These are phyloP conservation scores for Cheiracanthium punctorium DNA, from an alignment of 2,888 invertebrate species.

Conservation along the genomic window DNA sequence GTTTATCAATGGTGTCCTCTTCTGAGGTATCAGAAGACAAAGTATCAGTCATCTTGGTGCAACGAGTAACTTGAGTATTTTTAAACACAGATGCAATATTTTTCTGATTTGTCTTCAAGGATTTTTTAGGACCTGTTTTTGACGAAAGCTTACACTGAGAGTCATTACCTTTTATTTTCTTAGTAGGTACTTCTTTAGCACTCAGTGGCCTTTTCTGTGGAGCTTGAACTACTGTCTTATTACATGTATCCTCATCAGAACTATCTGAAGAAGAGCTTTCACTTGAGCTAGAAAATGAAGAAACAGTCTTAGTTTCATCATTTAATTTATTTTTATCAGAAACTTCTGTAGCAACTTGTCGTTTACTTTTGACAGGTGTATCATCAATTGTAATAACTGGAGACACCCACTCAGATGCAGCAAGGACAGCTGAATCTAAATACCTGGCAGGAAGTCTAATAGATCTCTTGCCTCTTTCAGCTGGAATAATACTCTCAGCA, in stretches of 20 bases:
- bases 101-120: no score
- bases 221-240: not conserved
- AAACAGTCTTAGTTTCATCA: not conserved
- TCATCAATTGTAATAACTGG: slow-evolving; percentile 50
- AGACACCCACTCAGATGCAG: slow-evolving; percentile 70
- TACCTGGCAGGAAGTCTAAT: slow-evolving; percentile 70
- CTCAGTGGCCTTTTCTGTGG: not conserved
- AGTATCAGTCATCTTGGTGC: no score
- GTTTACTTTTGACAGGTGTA: not conserved
- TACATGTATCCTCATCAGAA: not conserved
- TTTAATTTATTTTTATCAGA: not conserved
- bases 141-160: not conserved
- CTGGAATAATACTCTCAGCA: not conserved
- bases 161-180: not conserved
- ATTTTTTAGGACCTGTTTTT: not conserved
- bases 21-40: no score
- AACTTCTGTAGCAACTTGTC: not conserved
- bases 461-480: slow-evolving; percentile 60
- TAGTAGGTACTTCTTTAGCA: not conserved
- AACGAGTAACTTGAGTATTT: no score
- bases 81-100: no score
- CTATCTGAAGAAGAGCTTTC: not conserved
- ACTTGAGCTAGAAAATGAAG: not conserved
- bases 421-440: slow-evolving; percentile 67
- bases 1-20: no score